Conservation (phyloP, 2,888 invertebrate genomes). For the Dendrolimus houi region DNA sequence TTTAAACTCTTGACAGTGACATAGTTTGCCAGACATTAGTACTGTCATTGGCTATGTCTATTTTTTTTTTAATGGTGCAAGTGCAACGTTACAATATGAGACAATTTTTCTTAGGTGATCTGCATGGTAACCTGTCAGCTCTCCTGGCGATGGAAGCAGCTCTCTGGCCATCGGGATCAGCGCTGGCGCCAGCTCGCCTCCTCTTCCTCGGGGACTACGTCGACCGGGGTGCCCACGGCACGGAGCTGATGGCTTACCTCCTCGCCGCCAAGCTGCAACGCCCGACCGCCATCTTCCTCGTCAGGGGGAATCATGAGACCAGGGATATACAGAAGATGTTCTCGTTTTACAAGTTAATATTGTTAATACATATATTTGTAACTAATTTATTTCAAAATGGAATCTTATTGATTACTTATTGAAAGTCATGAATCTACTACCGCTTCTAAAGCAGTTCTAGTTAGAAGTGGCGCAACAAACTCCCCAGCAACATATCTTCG, state of each 20-base stretch:
- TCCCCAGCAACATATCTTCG: too few species aligned
- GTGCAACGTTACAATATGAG: too few species aligned
- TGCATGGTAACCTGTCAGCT: conserved; percentile 85
- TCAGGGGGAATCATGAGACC: conserved; percentile 87
- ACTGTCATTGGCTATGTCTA: too few species aligned
- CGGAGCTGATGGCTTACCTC: conserved; percentile 83
- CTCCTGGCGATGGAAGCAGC: conserved; percentile 81
- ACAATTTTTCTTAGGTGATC: conserved; percentile 71
- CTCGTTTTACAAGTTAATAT: conserved; percentile 79
- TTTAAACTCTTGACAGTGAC: too few species aligned
- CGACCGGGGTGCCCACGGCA: conserved; percentile 81
- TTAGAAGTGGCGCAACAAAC: too few species aligned
- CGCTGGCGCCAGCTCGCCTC: conserved; percentile 78
- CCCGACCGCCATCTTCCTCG: conserved; percentile 77
- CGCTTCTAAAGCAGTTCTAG: too few species aligned
- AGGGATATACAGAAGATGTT: conserved; percentile 84
- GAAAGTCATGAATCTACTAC: too few species aligned
- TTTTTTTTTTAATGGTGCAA: too few species aligned
- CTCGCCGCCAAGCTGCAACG: conserved; percentile 82
- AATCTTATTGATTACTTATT: too few species aligned
- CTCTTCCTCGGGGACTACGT: conserved; percentile 88
- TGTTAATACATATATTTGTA: too few species aligned
- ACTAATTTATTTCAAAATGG: too few species aligned
- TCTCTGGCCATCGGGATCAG: conserved; percentile 81
- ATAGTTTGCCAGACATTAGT: too few species aligned